phyloP scores from a whole-genome alignment of 2,797 vertebrate species.

The Pitangus sulphuratus region DNA sequence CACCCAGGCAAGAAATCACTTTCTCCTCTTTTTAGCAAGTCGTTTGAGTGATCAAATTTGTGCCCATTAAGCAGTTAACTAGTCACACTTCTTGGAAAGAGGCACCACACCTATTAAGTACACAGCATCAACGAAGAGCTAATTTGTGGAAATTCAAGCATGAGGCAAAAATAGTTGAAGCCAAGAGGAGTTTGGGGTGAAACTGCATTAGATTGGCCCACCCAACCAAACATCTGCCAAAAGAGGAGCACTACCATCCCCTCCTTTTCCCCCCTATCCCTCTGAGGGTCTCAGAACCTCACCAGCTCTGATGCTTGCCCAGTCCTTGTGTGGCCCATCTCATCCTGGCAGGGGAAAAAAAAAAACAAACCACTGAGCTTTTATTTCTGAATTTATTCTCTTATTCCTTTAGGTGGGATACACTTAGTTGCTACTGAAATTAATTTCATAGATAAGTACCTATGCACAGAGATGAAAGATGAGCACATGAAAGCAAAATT shows the following conservation, averaged over 20 bases:
- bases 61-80: neutral
- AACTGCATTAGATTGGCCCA: neutral
- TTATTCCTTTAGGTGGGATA: neutral
- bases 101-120: neutral
- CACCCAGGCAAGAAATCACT: neutral
- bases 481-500: neutral
- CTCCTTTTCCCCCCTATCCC: neutral
- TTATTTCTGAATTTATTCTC: neutral
- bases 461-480: slow-evolving; percentile 21
- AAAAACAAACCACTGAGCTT: neutral
- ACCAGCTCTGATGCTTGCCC: neutral
- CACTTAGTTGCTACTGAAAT: neutral
- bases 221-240: neutral
- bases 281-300: neutral
- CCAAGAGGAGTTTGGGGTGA: neutral
- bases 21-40: neutral
- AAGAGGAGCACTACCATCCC: neutral
- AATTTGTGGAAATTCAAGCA: neutral
- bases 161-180: neutral
- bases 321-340: neutral
- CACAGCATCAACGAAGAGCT: neutral
- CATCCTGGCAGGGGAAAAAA: neutral
- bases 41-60: neutral
- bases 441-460: slow-evolving; percentile 10
- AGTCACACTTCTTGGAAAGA: neutral